Percentiles rank a stretch among this genome's conserved stretches.
These are phyloP conservation scores for Phortica okadai DNA, from an alignment of 2,888 invertebrate species.

Conservation along the genomic window DNA sequence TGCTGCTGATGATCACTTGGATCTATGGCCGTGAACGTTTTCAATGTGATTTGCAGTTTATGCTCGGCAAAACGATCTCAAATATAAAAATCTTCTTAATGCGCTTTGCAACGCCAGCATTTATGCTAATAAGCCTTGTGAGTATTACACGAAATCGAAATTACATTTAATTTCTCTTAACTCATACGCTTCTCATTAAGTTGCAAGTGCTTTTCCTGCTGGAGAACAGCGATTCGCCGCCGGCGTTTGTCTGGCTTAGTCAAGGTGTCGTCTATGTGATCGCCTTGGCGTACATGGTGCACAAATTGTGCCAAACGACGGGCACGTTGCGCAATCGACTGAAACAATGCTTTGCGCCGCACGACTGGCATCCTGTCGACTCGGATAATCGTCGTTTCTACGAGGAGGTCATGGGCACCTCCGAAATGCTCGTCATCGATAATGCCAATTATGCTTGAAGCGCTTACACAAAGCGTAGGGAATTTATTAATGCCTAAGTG, in stretches of 20 bases:
- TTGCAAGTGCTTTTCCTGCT: conserved; percentile 48
- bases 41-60: conserved; percentile 83
- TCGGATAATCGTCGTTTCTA: conserved; percentile 73
- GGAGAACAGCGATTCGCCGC: conserved; percentile 44
- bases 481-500: conserved; percentile 58
- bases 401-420: conserved; percentile 73
- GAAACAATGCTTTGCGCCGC: conserved; percentile 72
- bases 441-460: conserved; percentile 38
- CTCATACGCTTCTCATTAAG: conserved; percentile 29
- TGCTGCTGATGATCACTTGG: conserved; percentile 89
- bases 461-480: background rate
- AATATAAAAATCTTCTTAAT: conserved; percentile 75
- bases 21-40: conserved; percentile 85
- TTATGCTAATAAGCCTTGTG: conserved; percentile 67
- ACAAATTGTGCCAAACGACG: conserved; percentile 65
- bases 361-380: conserved; percentile 75
- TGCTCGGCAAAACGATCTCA: conserved; percentile 81
- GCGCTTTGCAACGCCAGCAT: conserved; percentile 71
- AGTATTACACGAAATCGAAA: conserved; percentile 21
- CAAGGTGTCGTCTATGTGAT: conserved; percentile 64
- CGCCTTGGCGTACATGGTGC: conserved; percentile 67
- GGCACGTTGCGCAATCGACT: conserved; percentile 67
- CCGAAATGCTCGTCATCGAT: conserved; percentile 72
- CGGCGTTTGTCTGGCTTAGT: conserved; percentile 55
- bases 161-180: background rate